These are phyloP conservation scores for Baryphthengus martii DNA, from an alignment of 2,113 vertebrate genomes.

Conservation along the genomic window DNA sequence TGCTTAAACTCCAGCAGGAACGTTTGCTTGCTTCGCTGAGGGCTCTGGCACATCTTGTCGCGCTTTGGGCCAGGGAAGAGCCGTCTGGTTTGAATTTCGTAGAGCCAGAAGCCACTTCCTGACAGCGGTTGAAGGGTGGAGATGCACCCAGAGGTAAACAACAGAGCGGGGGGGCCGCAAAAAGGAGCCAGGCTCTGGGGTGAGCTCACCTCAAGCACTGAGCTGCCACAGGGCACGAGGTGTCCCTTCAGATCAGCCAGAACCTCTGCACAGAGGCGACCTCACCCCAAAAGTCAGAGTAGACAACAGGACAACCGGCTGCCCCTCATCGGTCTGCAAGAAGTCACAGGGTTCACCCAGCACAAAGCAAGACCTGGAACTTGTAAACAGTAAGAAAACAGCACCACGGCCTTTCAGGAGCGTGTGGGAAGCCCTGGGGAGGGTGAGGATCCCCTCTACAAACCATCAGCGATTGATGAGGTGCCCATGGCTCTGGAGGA, in stretches of 20 bases:
- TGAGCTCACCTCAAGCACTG: not conserved
- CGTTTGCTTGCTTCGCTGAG: not conserved
- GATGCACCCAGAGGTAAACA: not conserved
- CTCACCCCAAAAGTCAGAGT: not conserved
- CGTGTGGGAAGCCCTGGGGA: fast-evolving
- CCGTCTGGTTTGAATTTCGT: not conserved
- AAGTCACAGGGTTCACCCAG: not conserved
- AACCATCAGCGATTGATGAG: fast-evolving
- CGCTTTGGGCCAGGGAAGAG: not conserved
- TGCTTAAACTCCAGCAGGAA: not conserved
- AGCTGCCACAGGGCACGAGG: fast-evolving
- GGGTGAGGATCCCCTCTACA: not conserved
- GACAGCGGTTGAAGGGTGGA: not conserved
- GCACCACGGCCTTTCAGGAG: not conserved
- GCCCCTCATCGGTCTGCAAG: not conserved
- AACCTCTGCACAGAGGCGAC: not conserved
- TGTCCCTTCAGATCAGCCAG: not conserved
- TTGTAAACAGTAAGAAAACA: not conserved
- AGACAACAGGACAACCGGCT: not conserved
- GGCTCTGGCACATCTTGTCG: not conserved
- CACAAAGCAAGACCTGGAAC: not conserved
- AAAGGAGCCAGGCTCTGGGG: not conserved
- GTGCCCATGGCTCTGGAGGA: not conserved
- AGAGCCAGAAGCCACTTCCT: conserved; percentile 19
- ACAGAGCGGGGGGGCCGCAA: not conserved